Percentiles rank a stretch among this genome's conserved stretches.
phyloP scores from a whole-genome alignment of 2,113 vertebrate genomes.

The Apeltes quadracus region DNA sequence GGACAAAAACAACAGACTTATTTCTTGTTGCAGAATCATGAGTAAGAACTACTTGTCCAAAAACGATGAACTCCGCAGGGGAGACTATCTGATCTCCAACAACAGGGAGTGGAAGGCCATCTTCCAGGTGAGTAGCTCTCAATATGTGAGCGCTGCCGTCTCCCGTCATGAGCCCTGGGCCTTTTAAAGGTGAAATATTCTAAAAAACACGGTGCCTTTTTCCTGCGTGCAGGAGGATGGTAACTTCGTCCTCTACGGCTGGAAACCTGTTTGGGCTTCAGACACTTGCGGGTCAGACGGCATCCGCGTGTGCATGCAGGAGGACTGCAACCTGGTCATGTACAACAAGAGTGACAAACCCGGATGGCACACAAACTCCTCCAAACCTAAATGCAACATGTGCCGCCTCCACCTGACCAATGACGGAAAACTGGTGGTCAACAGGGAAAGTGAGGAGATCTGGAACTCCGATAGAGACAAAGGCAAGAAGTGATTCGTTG shows the following conservation, averaged over 20 bases:
- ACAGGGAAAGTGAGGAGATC: not conserved
- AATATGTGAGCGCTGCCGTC: not conserved
- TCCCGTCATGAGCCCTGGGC: not conserved
- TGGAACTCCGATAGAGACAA: slow-evolving; percentile 29
- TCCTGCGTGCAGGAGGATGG: slow-evolving; percentile 41
- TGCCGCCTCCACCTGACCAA: slow-evolving; percentile 29
- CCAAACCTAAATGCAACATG: rapidly evolving
- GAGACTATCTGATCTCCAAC: slow-evolving; percentile 59
- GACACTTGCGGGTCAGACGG: not conserved
- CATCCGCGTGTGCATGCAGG: slow-evolving; percentile 52
- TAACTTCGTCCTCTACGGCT: slow-evolving; percentile 61
- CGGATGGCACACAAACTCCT: slow-evolving; percentile 32
- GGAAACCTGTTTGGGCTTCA: slow-evolving; percentile 38
- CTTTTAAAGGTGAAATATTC: no score
- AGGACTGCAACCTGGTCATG: slow-evolving; percentile 64
- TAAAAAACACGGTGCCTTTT: not conserved
- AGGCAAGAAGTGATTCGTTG: slow-evolving; percentile 19
- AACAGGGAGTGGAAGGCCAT: slow-evolving; percentile 48
- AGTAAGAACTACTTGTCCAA: slow-evolving; percentile 58
- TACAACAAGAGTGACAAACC: slow-evolving; percentile 3
- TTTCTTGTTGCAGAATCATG: slow-evolving; percentile 51
- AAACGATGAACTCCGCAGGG: slow-evolving; percentile 47
- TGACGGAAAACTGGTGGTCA: slow-evolving; percentile 40
- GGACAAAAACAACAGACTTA: not conserved
- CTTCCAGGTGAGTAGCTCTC: slow-evolving; percentile 47